A percentile compares a stretch with the other conserved stretches of the same genome.
These are phyloP conservation scores for Cryptophagus acutangulus DNA, from an alignment of 2,888 invertebrate genomes.

Conservation along the genomic window DNA sequence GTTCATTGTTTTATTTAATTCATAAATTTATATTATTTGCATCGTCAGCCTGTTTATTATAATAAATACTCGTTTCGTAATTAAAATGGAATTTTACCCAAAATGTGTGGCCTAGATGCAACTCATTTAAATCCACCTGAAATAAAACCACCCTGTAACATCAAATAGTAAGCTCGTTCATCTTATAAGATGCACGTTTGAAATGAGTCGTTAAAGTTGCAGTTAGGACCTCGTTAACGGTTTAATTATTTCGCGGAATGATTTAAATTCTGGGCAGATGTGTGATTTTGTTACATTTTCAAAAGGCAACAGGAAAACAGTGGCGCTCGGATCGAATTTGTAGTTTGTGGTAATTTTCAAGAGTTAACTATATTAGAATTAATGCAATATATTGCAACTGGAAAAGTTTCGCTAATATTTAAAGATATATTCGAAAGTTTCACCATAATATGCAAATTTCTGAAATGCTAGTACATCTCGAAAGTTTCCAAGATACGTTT, in stretches of 20 bases:
- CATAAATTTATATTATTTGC: neutral
- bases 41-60: too few relatives aligned
- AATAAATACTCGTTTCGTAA: too few relatives aligned
- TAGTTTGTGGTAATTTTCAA: conserved; percentile 33
- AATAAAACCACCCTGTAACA: too few relatives aligned
- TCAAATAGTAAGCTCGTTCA: too few relatives aligned
- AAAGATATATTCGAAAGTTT: conserved; percentile 42
- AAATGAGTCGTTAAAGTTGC: conserved; percentile 44
- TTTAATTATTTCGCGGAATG: conserved; percentile 45
- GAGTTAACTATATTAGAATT: conserved; percentile 20
- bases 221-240: conserved; percentile 45
- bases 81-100: too few relatives aligned
- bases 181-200: conserved; percentile 32
- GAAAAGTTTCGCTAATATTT: conserved; percentile 37
- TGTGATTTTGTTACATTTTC: conserved; percentile 23
- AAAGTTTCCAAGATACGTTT: conserved; percentile 46
- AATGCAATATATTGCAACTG: conserved; percentile 25
- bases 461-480: conserved; percentile 42
- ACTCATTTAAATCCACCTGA: too few relatives aligned
- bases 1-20: conserved; percentile 6
- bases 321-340: too few relatives aligned
- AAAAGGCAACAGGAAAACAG: too few relatives aligned
- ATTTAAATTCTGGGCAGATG: conserved; percentile 40
- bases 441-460: conserved; percentile 46
- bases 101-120: too few relatives aligned